Base-by-base conservation (phyloP, 2,113 vertebrate genomes). In the Scophthalmus maximus region DNA sequence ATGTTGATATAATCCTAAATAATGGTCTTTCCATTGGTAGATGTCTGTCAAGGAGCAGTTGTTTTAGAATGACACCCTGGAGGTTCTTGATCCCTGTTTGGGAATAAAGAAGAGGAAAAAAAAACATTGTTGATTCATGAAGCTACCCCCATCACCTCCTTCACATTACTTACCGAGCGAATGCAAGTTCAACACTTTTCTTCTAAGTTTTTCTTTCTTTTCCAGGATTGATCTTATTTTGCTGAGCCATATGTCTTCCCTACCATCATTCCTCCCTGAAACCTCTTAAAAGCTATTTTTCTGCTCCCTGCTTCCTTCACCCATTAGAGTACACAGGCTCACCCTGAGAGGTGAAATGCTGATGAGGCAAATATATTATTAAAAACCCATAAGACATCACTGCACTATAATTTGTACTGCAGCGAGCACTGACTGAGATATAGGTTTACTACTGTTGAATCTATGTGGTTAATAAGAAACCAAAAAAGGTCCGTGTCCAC, bases 351-450 rank as follows among this genome's bases (percentile, higher is more conserved):
- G 70, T 79, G 76, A 84, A 78, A 76, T 84, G 90, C 90, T 90
- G 90, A 92, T 85, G 79, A 82, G 77, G 89, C 82, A 27, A 81
- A 87, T 89, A 56, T 89, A 73, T 92, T 92, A 92, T 90, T 89
- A 88, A 92, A 83, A 88, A 87, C 7, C 11, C 87, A 90, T 90
- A 87, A 90, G 84, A 75, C 76, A 76, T 79, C 56, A 63, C 20
- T 32, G 71, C n/a, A 18, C 67, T 69, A 73, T 81, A 8, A 80
- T 78, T 58, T 70, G 42, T 77, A 59, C 62, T 30, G 59, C 55
- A 36, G 53, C 42, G 0, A 59, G 59, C 73, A 26, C 44, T 42
- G 74, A 60, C 20, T 79, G 42, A 63, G 47, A 70, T 65, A 66
- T 73, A 61, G 26, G 56, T 46, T 81, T 79, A 58, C 52, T 20